Base-by-base conservation (phyloP, 2,888 invertebrate species). In the Stenoptilia bipunctidactyla region DNA sequence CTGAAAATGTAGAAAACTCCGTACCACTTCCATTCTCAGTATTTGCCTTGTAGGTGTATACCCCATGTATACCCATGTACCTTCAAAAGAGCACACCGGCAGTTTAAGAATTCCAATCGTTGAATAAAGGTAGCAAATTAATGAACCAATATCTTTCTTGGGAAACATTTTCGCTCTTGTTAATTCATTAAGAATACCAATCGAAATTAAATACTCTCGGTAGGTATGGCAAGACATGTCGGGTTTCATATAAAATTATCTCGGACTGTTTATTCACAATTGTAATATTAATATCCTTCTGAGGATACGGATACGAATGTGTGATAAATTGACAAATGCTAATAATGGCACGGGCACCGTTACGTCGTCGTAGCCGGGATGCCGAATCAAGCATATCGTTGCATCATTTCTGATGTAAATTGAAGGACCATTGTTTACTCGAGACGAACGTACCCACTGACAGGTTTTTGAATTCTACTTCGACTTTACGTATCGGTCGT, bases 391-490 rank as follows among this genome's bases (percentile, higher is more conserved):
- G 15, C 56, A 55, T 55, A 20, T 56, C 48, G 53, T 53, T 55
- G 20, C 20, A 20, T 20, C 20, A 20, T 20, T 20, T 20, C 20
- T 20, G 56, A 66, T 68, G 63, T 57, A 62, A 62, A 67, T 64
- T 56, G 52, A 57, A 56, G 53, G 45, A 50, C 55, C 54, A 61
- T 66, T 66, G 61, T 66, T 51, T 52, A 51, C 46, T 41, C 45
- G 52, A 55, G 49, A 53, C 50, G 53, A 56, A 60, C 55, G 48
- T 45, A 47, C 43, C 42, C 41, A 48, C 46, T 50, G 53, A 56
- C 47, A 57, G 52, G 50, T 50, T 47, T 50, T 48, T 49, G 40
- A 40, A 40, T 15, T 27, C 27, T 27, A 8, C 20, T 8, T 8
- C 4, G 20, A 3, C 20, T 20, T 3, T 8, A 20, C 20, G 20